phyloP scores from a whole-genome alignment of 2,113 vertebrate genomes.

The Phycodurus eques region DNA sequence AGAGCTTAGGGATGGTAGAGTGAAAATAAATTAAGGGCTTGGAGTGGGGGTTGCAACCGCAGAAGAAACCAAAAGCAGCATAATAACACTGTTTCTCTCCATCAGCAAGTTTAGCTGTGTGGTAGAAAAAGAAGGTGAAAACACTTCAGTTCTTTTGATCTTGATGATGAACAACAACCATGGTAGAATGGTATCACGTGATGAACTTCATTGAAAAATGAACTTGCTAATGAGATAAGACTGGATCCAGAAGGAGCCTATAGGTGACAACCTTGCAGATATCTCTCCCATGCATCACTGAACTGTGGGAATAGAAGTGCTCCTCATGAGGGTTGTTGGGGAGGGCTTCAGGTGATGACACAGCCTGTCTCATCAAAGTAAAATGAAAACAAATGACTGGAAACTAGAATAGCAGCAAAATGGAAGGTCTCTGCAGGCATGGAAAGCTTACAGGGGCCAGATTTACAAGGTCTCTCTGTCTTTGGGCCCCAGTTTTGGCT shows the following conservation, averaged over 20 bases:
- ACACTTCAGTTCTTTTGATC: conserved; percentile 12
- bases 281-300: conserved; percentile 56
- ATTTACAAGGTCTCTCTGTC: conserved; percentile 37
- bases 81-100: conserved; percentile 50
- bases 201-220: background rate
- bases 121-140: conserved; percentile 38
- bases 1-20: conserved; percentile 45
- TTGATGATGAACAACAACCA: background rate
- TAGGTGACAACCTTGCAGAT: conserved; percentile 40
- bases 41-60: conserved; percentile 44
- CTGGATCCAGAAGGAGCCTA: conserved; percentile 20
- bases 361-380: conserved; percentile 61
- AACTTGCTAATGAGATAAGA: background rate
- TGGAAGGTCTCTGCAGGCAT: conserved; percentile 44
- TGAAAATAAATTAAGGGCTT: conserved; percentile 46
- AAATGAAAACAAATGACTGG: conserved; percentile 68
- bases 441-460: conserved; percentile 28
- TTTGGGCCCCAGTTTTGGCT: conserved; percentile 30
- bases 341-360: conserved; percentile 51
- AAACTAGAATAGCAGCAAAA: conserved; percentile 52
- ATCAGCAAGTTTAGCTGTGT: conserved; percentile 68
- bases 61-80: conserved; percentile 63
- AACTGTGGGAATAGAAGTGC: conserved; percentile 56
- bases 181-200: background rate
- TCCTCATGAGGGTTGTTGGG: conserved; percentile 52